Evolutionary conservation across 2,888 invertebrate species (phyloP).

Genomic region (Agrotis exclamationis): DNA sequence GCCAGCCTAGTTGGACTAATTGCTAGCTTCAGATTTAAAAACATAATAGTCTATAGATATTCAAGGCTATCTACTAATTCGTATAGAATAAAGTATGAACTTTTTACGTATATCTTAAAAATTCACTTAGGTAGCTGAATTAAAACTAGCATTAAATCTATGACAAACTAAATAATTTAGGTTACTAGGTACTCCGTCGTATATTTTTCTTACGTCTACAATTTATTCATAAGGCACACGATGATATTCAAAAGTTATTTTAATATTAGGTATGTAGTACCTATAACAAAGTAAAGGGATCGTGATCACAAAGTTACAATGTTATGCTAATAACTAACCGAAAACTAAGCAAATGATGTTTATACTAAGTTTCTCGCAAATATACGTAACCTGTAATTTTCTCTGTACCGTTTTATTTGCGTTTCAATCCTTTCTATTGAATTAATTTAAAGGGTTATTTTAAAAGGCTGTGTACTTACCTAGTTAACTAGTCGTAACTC

Average conservation of each 20-base stretch:
- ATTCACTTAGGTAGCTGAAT: neutral
- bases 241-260: slow-evolving; percentile 55
- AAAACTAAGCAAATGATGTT: slow-evolving; percentile 64
- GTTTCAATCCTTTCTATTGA: slow-evolving; percentile 6
- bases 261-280: slow-evolving; percentile 39
- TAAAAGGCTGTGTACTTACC: neutral
- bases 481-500: neutral
- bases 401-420: slow-evolving; percentile 22
- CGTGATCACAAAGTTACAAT: slow-evolving; percentile 57
- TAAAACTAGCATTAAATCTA: neutral
- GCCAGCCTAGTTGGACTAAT: too few species aligned
- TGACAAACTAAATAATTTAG: slow-evolving; percentile 13
- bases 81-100: neutral
- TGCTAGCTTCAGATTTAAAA: neutral
- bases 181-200: neutral
- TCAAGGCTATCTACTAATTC: too few species aligned
- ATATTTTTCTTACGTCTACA: slow-evolving; percentile 28
- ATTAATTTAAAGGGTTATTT: slow-evolving; percentile 19
- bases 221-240: slow-evolving; percentile 55
- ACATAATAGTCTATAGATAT: neutral
- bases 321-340: slow-evolving; percentile 62
- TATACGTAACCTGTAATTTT: slow-evolving; percentile 51
- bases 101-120: neutral
- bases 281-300: slow-evolving; percentile 53
- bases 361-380: slow-evolving; percentile 46